Evolutionary conservation across 2,797 vertebrate species (phyloP).

Genomic region (Chromis chromis): DNA sequence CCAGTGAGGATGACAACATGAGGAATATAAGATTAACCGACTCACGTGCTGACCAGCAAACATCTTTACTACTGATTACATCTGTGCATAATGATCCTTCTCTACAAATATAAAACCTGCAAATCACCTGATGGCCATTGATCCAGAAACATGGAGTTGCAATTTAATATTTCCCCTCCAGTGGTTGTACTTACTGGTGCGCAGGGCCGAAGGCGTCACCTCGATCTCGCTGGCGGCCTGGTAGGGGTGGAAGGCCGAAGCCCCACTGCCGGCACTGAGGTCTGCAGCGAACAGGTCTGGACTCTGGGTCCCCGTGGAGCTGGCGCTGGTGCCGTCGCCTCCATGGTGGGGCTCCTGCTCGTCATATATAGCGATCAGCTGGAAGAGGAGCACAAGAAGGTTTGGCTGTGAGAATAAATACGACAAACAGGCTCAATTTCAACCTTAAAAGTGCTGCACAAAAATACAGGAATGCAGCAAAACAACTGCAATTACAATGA

Average conservation of each 20-base stretch:
- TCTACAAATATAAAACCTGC: background rate
- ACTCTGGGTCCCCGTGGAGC: conserved; percentile 97
- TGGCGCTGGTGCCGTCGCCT: conserved; percentile 96
- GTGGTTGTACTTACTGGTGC: conserved; percentile 89
- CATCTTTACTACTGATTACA: conserved; percentile 1
- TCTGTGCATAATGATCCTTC: background rate
- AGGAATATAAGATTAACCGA: background rate
- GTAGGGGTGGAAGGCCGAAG: conserved; percentile 93
- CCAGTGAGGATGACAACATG: conserved; percentile 18
- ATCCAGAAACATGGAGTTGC: no score
- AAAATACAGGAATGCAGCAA: no score
- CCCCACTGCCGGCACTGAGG: conserved; percentile 83
- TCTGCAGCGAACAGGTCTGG: conserved; percentile 93
- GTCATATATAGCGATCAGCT: conserved; percentile 95
- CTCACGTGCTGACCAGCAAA: conserved; percentile 21
- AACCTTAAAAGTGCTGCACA: no score
- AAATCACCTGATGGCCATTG: background rate
- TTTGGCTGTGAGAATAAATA: background rate
- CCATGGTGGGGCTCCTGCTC: conserved; percentile 98
- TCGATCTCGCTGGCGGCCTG: conserved; percentile 95
- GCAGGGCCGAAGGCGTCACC: conserved; percentile 94
- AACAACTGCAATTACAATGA: no score
- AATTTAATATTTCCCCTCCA: no score
- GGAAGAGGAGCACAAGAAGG: conserved; percentile 26
- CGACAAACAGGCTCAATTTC: background rate